Conservation (phyloP, 2,113 vertebrate species). For the Odocoileus hemionus region DNA sequence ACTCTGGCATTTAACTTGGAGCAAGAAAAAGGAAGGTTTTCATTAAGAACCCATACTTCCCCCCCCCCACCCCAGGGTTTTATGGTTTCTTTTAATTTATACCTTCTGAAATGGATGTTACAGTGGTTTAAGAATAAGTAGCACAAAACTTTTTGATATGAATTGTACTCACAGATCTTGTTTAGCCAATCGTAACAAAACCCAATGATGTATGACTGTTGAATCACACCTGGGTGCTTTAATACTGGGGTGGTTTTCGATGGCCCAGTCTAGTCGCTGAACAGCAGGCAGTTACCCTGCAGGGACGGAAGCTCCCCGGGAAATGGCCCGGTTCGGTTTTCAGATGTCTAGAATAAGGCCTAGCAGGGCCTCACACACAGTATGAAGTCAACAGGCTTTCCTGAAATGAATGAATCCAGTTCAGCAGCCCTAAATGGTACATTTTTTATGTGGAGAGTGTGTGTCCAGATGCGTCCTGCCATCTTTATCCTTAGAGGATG, state of each 20-base stretch:
- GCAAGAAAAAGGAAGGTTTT: background rate
- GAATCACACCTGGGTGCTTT: background rate
- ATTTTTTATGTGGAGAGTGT: background rate
- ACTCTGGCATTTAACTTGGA: background rate
- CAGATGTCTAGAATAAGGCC: background rate
- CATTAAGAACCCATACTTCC: background rate
- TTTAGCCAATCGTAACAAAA: background rate
- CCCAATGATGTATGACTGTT: background rate
- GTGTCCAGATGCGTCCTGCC: background rate
- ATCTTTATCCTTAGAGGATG: background rate
- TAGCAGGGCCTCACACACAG: background rate
- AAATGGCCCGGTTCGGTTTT: background rate
- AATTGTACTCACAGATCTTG: background rate
- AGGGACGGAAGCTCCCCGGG: background rate
- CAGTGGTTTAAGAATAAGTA: background rate
- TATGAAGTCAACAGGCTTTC: background rate
- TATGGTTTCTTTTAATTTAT: background rate
- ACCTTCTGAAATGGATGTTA: background rate
- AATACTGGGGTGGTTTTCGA: background rate
- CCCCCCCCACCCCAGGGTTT: background rate
- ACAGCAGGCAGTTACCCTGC: background rate
- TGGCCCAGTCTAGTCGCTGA: background rate
- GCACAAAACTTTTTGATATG: background rate
- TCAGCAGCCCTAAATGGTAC: background rate
- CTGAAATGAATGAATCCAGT: background rate